Evolutionary conservation across 1,140 invertebrate genomes (phyloP).

Genomic region (Meloidogyne exigua): DNA sequence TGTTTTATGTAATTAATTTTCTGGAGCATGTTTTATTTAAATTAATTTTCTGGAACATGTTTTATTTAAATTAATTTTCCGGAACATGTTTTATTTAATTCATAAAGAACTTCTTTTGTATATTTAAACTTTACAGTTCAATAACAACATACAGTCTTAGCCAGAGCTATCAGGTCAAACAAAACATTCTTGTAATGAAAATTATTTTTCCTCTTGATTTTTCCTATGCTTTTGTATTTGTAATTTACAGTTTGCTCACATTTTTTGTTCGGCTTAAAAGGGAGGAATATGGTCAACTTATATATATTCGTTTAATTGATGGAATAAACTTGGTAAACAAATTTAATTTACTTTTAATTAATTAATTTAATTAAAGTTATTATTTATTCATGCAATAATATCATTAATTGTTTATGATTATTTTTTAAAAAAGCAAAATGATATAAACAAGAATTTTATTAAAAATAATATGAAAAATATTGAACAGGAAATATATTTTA

Average conservation of each 20-base stretch:
- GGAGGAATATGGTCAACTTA: conserved; percentile 1
- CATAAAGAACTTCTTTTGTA: too few relatives aligned
- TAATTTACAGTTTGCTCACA: conserved; percentile 11
- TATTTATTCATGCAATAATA: conserved; percentile 22
- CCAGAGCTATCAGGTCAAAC: conserved; percentile 13
- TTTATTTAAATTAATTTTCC: too few relatives aligned
- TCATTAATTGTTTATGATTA: conserved; percentile 17
- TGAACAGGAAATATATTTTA: too few relatives aligned
- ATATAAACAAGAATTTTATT: background rate
- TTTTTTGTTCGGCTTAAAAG: conserved; percentile 7
- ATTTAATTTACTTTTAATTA: too few relatives aligned
- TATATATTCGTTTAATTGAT: conserved; percentile 15
- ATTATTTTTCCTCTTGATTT: conserved; percentile 24
- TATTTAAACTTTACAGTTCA: conserved; percentile 6
- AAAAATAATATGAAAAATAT: background rate
- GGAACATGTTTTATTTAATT: too few relatives aligned
- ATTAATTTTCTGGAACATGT: too few relatives aligned
- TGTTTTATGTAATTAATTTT: too few relatives aligned
- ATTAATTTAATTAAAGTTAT: background rate
- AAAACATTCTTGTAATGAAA: conserved; percentile 20
- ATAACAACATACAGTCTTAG: conserved; percentile 9
- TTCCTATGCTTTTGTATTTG: conserved; percentile 16
- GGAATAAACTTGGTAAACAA: background rate
- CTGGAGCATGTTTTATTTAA: too few relatives aligned
- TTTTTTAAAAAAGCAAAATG: conserved; percentile 13